Evolutionary conservation across 2,797 vertebrate genomes (phyloP), one percentile per base, ranked within the genome.

Genomic region (Phrynocephalus guinanensis): DNA sequence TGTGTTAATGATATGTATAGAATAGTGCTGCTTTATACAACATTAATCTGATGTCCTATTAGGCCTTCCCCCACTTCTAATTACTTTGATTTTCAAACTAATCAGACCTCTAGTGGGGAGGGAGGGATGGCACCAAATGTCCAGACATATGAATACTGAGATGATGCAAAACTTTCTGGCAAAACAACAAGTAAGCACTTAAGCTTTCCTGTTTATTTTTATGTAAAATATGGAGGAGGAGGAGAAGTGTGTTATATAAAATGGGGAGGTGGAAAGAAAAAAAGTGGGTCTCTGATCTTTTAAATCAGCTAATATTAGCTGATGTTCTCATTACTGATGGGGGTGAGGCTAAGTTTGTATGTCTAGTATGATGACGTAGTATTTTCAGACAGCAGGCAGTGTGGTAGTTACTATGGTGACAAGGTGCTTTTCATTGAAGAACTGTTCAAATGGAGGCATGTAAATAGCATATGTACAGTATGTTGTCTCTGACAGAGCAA

Each of bases 401-500:
- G 91, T 95, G 92, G 92, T 78, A 92, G 96, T 97, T 95, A 85
- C 96, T 90, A 96, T 95, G 92, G 96, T n/a, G 95, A 96, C 96
- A 97, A 96, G 95, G 95, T 96, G 95, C 92, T 96, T 96, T 94
- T 92, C 93, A 96, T 95, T 95, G 95, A 96, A 93, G 71, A 94
- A 63, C 88, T 92, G 94, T 95, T 96, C 95, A 96, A 95, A 93
- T 94, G 87, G 92, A 95, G 95, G 86, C 93, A 91, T 95, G 96
- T 96, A 96, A 97, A 96, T 96, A 97, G 95, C 97, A 96, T 94
- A 94, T 95, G 96, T 95, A 93, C 50, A 89, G 88, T 95, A 92
- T 88, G 90, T 93, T 95, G 90, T 96, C 94, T 95, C 91, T 93
- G 91, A 94, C 90, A 93, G 71, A 70, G 63, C 70, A 44, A 81